Base-by-base conservation (phyloP, 2,888 invertebrate genomes). In the Tenthredo amoena region DNA sequence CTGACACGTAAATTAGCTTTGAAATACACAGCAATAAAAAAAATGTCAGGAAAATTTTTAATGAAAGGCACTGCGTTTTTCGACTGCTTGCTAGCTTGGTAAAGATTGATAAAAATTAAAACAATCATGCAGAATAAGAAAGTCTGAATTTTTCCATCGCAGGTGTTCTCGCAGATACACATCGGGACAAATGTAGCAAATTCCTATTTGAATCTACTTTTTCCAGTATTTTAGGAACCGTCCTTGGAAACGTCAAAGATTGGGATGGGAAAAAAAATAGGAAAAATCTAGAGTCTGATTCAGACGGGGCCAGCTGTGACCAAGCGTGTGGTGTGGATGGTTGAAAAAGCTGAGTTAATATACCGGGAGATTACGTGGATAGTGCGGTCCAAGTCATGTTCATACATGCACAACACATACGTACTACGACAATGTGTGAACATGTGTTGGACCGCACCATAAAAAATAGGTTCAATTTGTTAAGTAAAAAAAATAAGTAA, bases 21-120 rank as follows among this genome's bases (percentile, higher is more conserved):
- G n/a, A 21, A 21, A 37, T 74, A 43, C 43, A 74, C 72, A 1
- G 72, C 72, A 37, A 74, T 74, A 40, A 74, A 74, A 43, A 74
- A 43, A 21, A 74, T 74, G 72, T 43, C 72, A 40, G 10, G n/a
- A 6, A 74, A 74, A 74, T 21, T 74, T 40, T 43, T 18, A 21
- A 74, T 74, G 74, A 74, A 74, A 43, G 74, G 43, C 0, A 43
- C 74, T 74, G 74, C 43, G 7, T 74, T 74, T 43, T 74, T 74
- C 21, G 74, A 74, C 43, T 74, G 74, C 74, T 72, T 74, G 74
- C 74, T 74, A 74, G 74, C 43, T 74, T 40, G 21, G 74, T 74
- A 74, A 74, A 21, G 74, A 74, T 43, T 74, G 18, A 21, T 21
- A 40, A 74, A 74, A 74, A 26, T 43, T n/a, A 18, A 43, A 74